Base-by-base conservation (phyloP, 2,797 vertebrate genomes). In the Onychomys torridus region DNA sequence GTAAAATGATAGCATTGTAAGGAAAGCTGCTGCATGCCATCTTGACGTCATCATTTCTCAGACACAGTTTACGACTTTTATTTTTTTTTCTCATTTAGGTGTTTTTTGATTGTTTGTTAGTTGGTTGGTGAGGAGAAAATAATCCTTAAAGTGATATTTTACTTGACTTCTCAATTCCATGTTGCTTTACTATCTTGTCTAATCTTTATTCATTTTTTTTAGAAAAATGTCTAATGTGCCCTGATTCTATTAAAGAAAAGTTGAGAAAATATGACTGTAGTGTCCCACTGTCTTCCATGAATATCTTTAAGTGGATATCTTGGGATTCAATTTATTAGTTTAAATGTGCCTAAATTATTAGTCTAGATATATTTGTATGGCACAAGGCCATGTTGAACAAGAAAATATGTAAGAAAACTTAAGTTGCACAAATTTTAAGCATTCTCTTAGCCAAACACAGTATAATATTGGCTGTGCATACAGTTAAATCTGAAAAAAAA, bases 1-100 rank as follows among this genome's bases (percentile, higher is more conserved):
- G 32, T 59, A 76, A 83, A 97, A 52, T 92, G 95, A 92, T 46
- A 91, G 63, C 46, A 52, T 86, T 93, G 77, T 43, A 67, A 89
- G 69, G 43, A 61, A 37, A 91, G 88, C 88, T 59, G 78, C 40
- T 87, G 49, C 77, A 61, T 87, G 71, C 87, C 46, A 81, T 93
- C 67, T 84, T 95, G 90, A 91, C 85, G 90, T 92, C 91, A 88
- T 69, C 75, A 71, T 90, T 94, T 96, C 40, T 90, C 65, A 85
- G 89, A 81, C 71, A 76, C 4, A 92, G 43, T 55, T 90, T n/a
- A 90, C 67, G 61, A 6, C 89, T 89, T 55, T 94, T 96, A 91
- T 46, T 85, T 82, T 95, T 95, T 89, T 90, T 95, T 52, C 87
- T 90, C 81, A 14, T 92, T 84, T 88, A 88, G 19, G 23, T 3